phyloP scores from a whole-genome alignment of 1,140 invertebrate genomes.

The Pseudomyrmex concolor region DNA sequence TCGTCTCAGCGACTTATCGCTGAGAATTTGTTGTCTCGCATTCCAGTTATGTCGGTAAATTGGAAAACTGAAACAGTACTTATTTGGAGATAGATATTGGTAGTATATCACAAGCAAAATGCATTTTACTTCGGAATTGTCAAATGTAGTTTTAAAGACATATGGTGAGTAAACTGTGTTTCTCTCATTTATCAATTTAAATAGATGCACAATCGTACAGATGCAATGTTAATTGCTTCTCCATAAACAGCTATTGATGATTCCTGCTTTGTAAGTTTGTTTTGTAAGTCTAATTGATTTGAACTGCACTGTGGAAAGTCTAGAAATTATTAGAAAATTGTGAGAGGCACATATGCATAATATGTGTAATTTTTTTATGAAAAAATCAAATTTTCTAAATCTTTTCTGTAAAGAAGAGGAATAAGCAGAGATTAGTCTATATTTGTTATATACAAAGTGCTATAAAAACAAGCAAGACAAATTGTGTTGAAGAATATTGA shows the following conservation, averaged over 20 bases:
- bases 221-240: background rate
- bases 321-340: background rate
- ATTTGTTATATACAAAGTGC: too few relatives aligned
- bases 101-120: constrained; percentile 46
- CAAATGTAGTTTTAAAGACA: constrained; percentile 30
- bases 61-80: constrained; percentile 25
- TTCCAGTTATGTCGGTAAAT: constrained; percentile 8
- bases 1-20: constrained; percentile 20
- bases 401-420: too few relatives aligned
- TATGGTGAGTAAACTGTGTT: constrained; percentile 60
- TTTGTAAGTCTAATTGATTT: too few relatives aligned
- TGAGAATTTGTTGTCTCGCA: constrained; percentile 11
- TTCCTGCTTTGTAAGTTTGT: too few relatives aligned
- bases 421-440: too few relatives aligned
- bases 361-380: background rate
- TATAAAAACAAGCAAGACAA: background rate
- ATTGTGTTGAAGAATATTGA: background rate
- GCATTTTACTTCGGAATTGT: constrained; percentile 20
- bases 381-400: background rate
- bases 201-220: background rate
- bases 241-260: background rate
- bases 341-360: background rate
- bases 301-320: background rate
- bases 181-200: background rate
- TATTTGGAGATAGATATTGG: constrained; percentile 18